Evolutionary conservation across 1,140 invertebrate species (phyloP), one percentile per base, ranked within the genome.

Genomic region (Philopotamus ludificatus): DNA sequence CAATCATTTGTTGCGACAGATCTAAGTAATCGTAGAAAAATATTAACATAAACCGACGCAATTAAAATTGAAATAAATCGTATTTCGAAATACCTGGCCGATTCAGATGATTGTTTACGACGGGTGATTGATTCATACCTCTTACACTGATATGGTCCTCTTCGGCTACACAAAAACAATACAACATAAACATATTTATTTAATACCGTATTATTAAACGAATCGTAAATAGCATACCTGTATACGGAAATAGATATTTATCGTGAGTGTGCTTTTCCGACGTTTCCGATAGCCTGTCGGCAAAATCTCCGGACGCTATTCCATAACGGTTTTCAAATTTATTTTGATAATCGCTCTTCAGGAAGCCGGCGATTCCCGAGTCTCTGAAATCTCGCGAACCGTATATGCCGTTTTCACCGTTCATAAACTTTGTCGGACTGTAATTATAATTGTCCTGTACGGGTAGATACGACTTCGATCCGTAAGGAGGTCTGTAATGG

Each of bases 221-320:
- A 47, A 15, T 47, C 12, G 7, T 47, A 20, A 16, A 47, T 8
- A 47, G 80, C 82, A 23, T 72, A 84, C 83, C 83, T 73, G 87
- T 89, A 70, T 90, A 91, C 0, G 89, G 89, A 70, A 90, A 91
- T 53, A 87, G 75, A 75, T 91, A 92, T 76, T 90, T 90, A 69
- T 91, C 89, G 54, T 87, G 86, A 7, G 87, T 72, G 65, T 86
- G 85, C 69, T 89, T 88, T 42, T 91, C 89, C 1, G 89, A 89
- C 0, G 84, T 82, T 63, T 91, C 89, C 0, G 88, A 89, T 73
- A 84, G 79, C 12, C 85, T 74, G 66, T 87, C 86, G 12, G 74
- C 75, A 66, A 83, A 83, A 8, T 86, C 83, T 2, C 47, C 74
- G 9, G 62, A 50, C 2, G 68, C 49, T 62, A 67, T 70, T 16